phyloP scores from a whole-genome alignment of 1,140 invertebrate species.

The Macrobrachium rosenbergii region DNA sequence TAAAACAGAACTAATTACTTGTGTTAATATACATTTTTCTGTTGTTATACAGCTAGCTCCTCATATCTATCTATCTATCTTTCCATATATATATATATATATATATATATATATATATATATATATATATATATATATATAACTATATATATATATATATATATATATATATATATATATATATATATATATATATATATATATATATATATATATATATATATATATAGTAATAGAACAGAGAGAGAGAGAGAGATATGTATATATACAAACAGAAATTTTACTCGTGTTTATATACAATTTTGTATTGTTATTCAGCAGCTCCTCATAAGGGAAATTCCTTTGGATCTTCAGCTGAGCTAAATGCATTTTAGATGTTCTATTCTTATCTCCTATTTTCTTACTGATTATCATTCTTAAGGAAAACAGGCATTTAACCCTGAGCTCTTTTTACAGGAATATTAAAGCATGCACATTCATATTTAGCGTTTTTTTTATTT shows the following conservation, averaged over 20 bases:
- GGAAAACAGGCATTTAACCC: too few species aligned
- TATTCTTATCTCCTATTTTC: too few species aligned
- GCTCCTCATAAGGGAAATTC: background rate
- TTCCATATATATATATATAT: slow-evolving; percentile 18
- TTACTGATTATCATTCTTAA: too few species aligned
- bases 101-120: slow-evolving; percentile 12
- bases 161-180: background rate
- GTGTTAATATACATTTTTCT: slow-evolving; percentile 8
- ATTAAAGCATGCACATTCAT: too few species aligned
- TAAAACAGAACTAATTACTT: too few species aligned
- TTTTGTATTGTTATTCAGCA: background rate
- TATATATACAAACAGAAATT: background rate
- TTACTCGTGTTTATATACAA: background rate
- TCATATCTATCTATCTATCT: too few species aligned
- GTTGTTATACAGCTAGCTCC: background rate
- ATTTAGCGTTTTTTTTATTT: too few species aligned
- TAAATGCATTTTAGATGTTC: too few species aligned
- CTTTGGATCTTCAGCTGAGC: too few species aligned
- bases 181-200: slow-evolving; percentile 16
- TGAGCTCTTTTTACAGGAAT: too few species aligned
- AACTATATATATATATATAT: background rate
- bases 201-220: background rate
- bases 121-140: background rate
- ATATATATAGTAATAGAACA: too few species aligned
- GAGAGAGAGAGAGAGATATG: too few species aligned